Evolutionary conservation across 2,797 vertebrate genomes (phyloP).

Genomic region (Anisognathus igniventris): DNA sequence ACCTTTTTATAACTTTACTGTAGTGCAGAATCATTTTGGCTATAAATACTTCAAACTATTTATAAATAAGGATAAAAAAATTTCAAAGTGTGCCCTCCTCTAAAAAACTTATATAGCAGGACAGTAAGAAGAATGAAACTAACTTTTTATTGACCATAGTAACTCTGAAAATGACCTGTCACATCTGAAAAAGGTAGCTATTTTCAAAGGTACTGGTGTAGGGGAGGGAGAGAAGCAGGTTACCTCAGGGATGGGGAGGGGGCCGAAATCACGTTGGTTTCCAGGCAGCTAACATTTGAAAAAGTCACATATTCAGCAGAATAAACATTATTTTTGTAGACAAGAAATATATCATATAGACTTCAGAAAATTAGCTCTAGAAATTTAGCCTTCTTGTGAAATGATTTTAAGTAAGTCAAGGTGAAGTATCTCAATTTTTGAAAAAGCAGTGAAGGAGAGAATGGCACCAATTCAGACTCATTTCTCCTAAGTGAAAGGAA

Average conservation of each 20-base stretch:
- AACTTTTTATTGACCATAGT: neutral
- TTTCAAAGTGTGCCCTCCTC: neutral
- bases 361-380: neutral
- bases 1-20: neutral
- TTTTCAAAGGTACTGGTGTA: neutral
- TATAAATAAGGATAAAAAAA: neutral
- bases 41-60: neutral
- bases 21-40: neutral
- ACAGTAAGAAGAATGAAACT: neutral
- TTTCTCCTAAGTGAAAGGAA: neutral
- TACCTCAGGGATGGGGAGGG: neutral
- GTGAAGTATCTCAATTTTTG: neutral
- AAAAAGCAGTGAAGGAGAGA: neutral
- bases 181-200: fast-evolving
- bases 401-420: neutral
- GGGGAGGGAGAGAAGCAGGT: neutral
- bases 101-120: neutral
- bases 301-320: neutral
- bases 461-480: neutral
- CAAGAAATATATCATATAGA: neutral
- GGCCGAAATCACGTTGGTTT: neutral
- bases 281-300: neutral
- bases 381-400: neutral
- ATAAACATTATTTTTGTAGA: neutral
- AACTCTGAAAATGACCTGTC: neutral